Evolutionary conservation across 2,888 invertebrate species (phyloP), one percentile per base, ranked within the genome.

Genomic region (Caenorhabditis sinica): DNA sequence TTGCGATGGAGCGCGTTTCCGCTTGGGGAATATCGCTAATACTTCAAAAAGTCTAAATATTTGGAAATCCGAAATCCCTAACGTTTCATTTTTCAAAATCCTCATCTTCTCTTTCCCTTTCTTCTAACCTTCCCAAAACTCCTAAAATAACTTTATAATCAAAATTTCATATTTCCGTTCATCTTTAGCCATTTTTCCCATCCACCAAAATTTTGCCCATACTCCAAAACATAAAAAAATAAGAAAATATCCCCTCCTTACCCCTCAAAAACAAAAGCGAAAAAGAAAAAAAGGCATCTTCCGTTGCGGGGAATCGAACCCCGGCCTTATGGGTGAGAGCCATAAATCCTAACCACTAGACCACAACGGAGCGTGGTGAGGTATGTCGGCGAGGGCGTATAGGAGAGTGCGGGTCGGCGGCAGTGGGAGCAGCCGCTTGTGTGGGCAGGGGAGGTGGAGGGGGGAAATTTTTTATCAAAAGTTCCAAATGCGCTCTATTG

Each of bases 341-440:
- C 87, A 83, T 82, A 87, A 86, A 86, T 87, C 87, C 83, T 87
- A 87, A 86, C 87, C 87, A 87, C 87, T 87, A 87, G 87, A 85
- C 87, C 87, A 87, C 87, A 85, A 85, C 85, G 86, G 86, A 86
- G 66, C 63, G 56, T 45, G 58, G 45, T 33, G 23, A 3, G 28
- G 2, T 17, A 8, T 28, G 28, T 25, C 25, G 23, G 45, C n/a
- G 25, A 45, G 45, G n/a, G 45, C 45, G 45, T 45, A 45, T 20
- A 45, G 13, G 28, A 56, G 15, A 49, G 49, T 2, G 49, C 2
- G 49, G 20, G 49, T n/a, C 20, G 43, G 36, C 40, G 33, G 36
- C 36, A 61, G 20, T 9, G 30, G 6, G 4, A 20, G 1, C 20
- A 20, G 49, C 20, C 5, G 49, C n/a, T 8, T 20, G 49, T 2